These are phyloP conservation scores for Piscicola geometra DNA, from an alignment of 2,888 invertebrate species.

Conservation along the genomic window DNA sequence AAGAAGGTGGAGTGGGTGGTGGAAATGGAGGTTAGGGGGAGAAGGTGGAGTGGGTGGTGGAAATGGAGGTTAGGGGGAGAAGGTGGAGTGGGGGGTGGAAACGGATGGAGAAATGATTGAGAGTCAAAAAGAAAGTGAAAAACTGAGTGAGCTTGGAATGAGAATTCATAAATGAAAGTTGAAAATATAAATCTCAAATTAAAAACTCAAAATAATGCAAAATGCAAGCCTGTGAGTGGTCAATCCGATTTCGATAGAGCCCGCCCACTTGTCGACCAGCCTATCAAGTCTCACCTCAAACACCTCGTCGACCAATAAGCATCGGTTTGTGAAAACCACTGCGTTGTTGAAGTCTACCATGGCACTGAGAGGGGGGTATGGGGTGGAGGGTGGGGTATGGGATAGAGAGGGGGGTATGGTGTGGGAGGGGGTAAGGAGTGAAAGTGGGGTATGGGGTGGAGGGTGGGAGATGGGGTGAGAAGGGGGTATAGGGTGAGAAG, in stretches of 20 bases:
- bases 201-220: background rate
- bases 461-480: too few species aligned
- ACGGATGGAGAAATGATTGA: too few species aligned
- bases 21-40: too few species aligned
- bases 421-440: background rate
- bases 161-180: too few species aligned
- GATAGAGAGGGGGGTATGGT: background rate
- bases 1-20: background rate
- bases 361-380: slow-evolving; percentile 47
- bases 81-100: background rate
- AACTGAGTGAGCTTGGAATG: too few species aligned
- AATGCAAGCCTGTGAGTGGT: slow-evolving; percentile 47
- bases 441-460: background rate
- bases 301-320: slow-evolving; percentile 49
- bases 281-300: slow-evolving; percentile 54
- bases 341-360: slow-evolving; percentile 55
- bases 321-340: slow-evolving; percentile 52
- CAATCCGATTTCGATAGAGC: slow-evolving; percentile 53
- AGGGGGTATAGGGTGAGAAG: background rate
- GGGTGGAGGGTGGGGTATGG: background rate
- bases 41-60: too few species aligned
- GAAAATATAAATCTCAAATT: background rate
- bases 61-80: background rate
- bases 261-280: slow-evolving; percentile 56
- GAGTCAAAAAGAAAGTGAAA: too few species aligned